Base-by-base conservation (phyloP, 2,888 invertebrate genomes). In the Cybosia mesomella region DNA sequence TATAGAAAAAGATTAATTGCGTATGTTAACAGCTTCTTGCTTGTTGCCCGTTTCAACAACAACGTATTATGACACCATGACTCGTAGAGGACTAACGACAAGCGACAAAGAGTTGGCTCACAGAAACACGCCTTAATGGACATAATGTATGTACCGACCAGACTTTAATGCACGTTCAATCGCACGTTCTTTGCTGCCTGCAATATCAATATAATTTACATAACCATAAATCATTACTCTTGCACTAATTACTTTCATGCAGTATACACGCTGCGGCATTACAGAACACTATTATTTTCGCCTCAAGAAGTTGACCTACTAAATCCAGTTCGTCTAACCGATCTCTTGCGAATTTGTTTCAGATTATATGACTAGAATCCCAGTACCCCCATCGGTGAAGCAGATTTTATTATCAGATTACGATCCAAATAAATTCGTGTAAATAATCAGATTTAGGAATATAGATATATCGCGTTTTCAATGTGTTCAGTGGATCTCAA, bases 201-300 rank as follows among this genome's bases (percentile, higher is more conserved):
- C 68, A 71, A 75, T 43, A 74, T 76, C 81, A 76, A 79, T 76
- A 78, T 73, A 76, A 81, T 81, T n/a, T 67, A 70, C 15, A 24
- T 24, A 55, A 28, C 70, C 39, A 65, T 71, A 69, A 76, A 80
- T 76, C 71, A 74, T 76, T 57, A 43, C 55, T 58, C 66, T 34
- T 28, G 60, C 62, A 64, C 59, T 70, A 69, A 81, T 79, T 76
- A 72, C 67, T 39, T 59, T 64, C 68, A 66, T 61, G 57, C 66
- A 60, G 68, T 62, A 69, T 28, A 28, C 28, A 28, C 61, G 61
- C 57, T 32, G 57, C 15, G 55, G 59, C 13, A 62, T 67, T 36
- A 24, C 18, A 67, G 57, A 66, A 54, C 22, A 60, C 55, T 36
- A 49, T 64, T 67, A 59, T 66, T 65, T 64, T 63, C 39, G 53